phyloP scores from a whole-genome alignment of 2,797 vertebrate genomes.

The Sebastes matsubarae region DNA sequence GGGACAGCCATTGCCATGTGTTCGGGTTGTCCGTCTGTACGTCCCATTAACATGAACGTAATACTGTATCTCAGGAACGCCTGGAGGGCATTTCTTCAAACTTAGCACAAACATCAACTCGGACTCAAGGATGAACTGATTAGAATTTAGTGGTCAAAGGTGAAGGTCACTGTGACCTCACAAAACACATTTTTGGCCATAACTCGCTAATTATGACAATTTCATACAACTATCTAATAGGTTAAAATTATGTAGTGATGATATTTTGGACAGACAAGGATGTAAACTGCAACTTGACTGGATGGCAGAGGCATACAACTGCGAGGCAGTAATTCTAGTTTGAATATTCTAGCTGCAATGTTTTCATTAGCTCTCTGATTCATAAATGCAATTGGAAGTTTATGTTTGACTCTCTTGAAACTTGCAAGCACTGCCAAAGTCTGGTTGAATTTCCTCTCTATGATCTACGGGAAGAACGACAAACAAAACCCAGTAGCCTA shows the following conservation, averaged over 20 bases:
- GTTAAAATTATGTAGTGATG: fast-evolving
- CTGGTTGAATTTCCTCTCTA: conserved; percentile 7
- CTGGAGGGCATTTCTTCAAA: too few relatives aligned
- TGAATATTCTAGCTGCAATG: neutral
- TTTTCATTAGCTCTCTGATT: conserved; percentile 9
- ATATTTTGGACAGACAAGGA: neutral
- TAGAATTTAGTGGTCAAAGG: too few relatives aligned
- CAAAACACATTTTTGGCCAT: too few relatives aligned
- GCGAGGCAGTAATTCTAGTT: neutral
- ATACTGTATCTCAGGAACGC: too few relatives aligned
- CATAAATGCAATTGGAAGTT: conserved; percentile 8
- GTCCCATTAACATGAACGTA: neutral
- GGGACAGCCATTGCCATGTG: neutral
- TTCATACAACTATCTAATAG: too few relatives aligned
- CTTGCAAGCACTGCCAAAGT: neutral
- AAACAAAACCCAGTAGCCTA: conserved; percentile 4
- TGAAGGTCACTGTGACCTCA: too few relatives aligned
- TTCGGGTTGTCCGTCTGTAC: neutral
- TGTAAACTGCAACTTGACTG: neutral
- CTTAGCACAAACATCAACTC: too few relatives aligned
- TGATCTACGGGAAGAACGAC: conserved; percentile 13
- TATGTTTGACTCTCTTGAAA: conserved; percentile 6
- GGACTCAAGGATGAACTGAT: too few relatives aligned
- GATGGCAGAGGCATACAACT: neutral
- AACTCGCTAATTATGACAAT: too few relatives aligned